Conservation (phyloP, 2,797 vertebrate species). For the Ispidina lecontei region DNA sequence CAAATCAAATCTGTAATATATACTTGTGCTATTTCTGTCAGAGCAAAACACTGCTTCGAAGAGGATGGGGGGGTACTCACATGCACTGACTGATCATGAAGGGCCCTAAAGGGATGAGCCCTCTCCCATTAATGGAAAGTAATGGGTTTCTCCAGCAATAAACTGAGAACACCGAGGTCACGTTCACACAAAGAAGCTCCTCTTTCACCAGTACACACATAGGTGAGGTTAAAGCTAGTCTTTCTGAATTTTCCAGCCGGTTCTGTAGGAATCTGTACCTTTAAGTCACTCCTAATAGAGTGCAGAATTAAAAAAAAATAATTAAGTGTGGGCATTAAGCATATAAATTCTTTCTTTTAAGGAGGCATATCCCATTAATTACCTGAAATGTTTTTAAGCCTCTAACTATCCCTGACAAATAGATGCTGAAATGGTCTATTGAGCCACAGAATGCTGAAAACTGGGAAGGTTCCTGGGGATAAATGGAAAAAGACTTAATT, state of each 20-base stretch:
- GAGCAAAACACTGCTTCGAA: not conserved
- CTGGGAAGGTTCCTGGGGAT: not conserved
- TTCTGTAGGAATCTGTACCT: not conserved
- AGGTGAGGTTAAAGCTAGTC: not conserved
- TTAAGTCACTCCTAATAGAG: not conserved
- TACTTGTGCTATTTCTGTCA: not conserved
- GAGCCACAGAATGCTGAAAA: not conserved
- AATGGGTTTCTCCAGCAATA: not conserved
- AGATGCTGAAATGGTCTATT: not conserved
- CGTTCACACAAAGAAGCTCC: not conserved
- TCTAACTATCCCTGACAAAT: not conserved
- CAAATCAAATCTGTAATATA: rapidly evolving
- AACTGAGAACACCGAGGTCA: not conserved
- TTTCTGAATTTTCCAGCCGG: not conserved
- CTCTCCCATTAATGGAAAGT: not conserved
- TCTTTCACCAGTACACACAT: rapidly evolving
- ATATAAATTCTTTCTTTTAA: not conserved
- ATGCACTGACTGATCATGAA: not conserved
- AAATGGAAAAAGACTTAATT: not conserved
- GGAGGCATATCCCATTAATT: not conserved
- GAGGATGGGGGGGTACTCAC: not conserved
- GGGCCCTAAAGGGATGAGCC: not conserved
- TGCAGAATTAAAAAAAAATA: not conserved
- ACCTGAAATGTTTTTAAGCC: not conserved
- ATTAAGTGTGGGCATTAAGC: not conserved